A percentile compares a stretch with the other conserved stretches of the same genome.
Conservation (phyloP, 2,888 invertebrate genomes). For the Brachylomia viminalis region DNA sequence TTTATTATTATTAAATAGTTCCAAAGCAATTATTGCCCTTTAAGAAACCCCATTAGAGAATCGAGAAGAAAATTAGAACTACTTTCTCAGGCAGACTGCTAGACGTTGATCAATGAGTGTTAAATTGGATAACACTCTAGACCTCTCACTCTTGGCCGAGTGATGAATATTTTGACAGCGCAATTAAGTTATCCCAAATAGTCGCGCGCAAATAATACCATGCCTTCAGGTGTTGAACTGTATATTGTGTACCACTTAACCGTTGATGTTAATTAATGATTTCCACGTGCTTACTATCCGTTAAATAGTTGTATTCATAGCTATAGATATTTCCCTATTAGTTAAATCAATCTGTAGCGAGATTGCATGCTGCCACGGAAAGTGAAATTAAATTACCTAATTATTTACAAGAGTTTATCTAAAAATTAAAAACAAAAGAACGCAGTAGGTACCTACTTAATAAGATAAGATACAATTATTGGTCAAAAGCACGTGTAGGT, state of each 20-base stretch:
- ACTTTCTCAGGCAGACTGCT: conserved; percentile 73
- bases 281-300: conserved; percentile 8
- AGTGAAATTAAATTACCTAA: not conserved
- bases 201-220: conserved; percentile 67
- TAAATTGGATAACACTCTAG: conserved; percentile 77
- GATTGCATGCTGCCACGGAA: not conserved
- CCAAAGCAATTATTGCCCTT: conserved; percentile 14
- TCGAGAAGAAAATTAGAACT: conserved; percentile 63
- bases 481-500: no score
- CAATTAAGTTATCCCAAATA: conserved; percentile 75
- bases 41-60: conserved; percentile 15
- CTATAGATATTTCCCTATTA: not conserved
- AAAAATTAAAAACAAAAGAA: not conserved
- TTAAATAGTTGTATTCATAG: conserved; percentile 5
- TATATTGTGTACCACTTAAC: conserved; percentile 17
- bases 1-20: no score
- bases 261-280: conserved; percentile 57
- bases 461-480: no score
- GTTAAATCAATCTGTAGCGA: not conserved
- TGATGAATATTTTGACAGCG: conserved; percentile 83
- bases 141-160: conserved; percentile 67
- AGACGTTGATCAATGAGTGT: conserved; percentile 77
- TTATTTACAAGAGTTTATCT: not conserved
- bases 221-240: conserved; percentile 61
- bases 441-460: not conserved